Evolutionary conservation across 1,140 invertebrate species (phyloP), one percentile per base, ranked within the genome.

Genomic region (Drosophila insularis): DNA sequence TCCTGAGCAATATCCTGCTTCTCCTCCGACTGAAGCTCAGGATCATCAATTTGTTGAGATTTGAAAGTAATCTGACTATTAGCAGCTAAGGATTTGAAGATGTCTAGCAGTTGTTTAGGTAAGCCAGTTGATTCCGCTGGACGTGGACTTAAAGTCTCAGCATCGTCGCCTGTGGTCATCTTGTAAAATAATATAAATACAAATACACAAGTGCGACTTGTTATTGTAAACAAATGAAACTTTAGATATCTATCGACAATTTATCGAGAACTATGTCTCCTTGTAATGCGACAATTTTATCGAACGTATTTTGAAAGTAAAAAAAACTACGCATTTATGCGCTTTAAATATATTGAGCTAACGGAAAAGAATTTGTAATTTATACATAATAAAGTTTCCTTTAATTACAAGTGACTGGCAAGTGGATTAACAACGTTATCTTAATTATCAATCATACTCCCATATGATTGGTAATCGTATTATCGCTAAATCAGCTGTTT

Each of bases 41-140:
- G 93, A 90, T 97, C 96, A 75, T 94, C 94, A 64, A 95, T 93
- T 92, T 97, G 96, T 89, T 97, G 96, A 87, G 95, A 96, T 91
- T 95, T 96, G 76, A 97, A 96, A 68, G 93, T 90, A 56, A 94
- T 92, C 50, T 93, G 89, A 1, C 89, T 75, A 75, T 93, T 91
- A 6, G 67, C 68, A 0, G 79, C 82, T 6, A 91, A 40, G 14
- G 70, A 67, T 46, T 81, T 74, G 8, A 87, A 86, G 6, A 91
- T 91, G 13, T 89, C 70, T 27, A 80, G 14, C 1, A 91, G 63
- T 53, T 89, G 62, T 2, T 13, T 19, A 0, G 75, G 77, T 8
- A 77, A n/a, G 3, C 46, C 27, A 2, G 39, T 13, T 17, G 11
- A 19, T 21, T 60, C 67, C 1, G 31, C 39, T 5, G 46, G 31